Evolutionary conservation across 92 coral and sea anemone species (phyloP).

Genomic region (Parazoanthus darwini): DNA sequence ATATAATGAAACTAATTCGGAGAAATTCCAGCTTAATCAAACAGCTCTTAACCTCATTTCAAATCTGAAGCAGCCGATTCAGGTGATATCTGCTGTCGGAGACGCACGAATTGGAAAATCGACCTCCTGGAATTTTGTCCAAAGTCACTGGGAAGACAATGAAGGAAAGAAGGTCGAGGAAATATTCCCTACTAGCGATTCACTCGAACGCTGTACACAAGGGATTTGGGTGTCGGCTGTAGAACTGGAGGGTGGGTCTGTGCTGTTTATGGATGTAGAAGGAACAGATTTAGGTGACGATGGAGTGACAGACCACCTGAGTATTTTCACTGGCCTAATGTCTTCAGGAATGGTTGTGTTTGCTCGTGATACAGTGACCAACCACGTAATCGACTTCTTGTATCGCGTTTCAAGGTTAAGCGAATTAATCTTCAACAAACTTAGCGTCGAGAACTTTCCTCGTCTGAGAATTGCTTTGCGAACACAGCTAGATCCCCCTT

Average conservation of each 20-base stretch:
- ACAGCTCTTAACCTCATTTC: slow-evolving; percentile 14
- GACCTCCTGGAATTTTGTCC: slow-evolving; percentile 65
- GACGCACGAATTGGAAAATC: slow-evolving; percentile 82
- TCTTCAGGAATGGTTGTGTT: slow-evolving; percentile 66
- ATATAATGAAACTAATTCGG: slow-evolving; percentile 18
- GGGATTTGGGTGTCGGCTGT: slow-evolving; percentile 18
- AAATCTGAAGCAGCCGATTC: slow-evolving; percentile 16
- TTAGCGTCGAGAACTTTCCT: slow-evolving; percentile 39
- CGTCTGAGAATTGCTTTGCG: slow-evolving; percentile 50
- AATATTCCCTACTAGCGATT: slow-evolving; percentile 2
- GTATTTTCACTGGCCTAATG: slow-evolving; percentile 62
- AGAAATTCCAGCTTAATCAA: slow-evolving; percentile 22
- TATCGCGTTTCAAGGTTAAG: slow-evolving; percentile 67
- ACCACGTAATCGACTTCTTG: slow-evolving; percentile 60
- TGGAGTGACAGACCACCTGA: slow-evolving; percentile 58
- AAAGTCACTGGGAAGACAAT: background rate
- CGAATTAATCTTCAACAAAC: slow-evolving; percentile 53
- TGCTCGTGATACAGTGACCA: slow-evolving; percentile 42
- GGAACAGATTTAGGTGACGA: slow-evolving; percentile 65
- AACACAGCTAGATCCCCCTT: slow-evolving; percentile 58
- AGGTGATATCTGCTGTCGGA: slow-evolving; percentile 54
- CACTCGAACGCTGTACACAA: slow-evolving; percentile 7
- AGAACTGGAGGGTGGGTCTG: slow-evolving; percentile 9
- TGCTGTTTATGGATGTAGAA: slow-evolving; percentile 63
- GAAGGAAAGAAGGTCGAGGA: background rate